Evolutionary conservation across 2,113 vertebrate species (phyloP), one percentile per base, ranked within the genome.

Genomic region (Cyanoderma ruficeps): DNA sequence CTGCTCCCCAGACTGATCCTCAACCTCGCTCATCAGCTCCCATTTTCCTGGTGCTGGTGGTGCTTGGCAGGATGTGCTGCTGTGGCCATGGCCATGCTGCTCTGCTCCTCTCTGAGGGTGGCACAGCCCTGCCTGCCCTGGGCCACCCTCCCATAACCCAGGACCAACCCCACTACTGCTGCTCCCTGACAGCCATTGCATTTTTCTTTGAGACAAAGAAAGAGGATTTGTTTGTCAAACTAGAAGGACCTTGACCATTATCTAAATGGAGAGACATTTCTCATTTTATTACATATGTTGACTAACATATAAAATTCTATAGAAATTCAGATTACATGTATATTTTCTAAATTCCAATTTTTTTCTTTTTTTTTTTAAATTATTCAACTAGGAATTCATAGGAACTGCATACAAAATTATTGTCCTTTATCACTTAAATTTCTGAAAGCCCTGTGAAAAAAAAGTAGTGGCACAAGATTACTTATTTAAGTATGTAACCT

Each of bases 11-110:
- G 59, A 4, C 11, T 39, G 33, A 46, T 28, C 21, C 39, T 46
- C 2, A 3, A 13, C 33, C n/a, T 46, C 25, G 3, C 25, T 25
- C 2, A 1, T 68, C 47, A 46, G 13, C 15, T 63, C 16, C 0
- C 3, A 3, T 35, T 46, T 63, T n/a, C 9, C 64, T 0, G 0
- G 35, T 11, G 74, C 24, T 23, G 33, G 8, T 24, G 37, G 61
- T 15, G 59, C 35, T 18, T 13, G 35, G 35, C 59, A 61, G 59
- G 35, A 19, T 61, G 10, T 2, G 0, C 37, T 52, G 28, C 63
- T 65, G n/a, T 2, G 7, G 21, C 31, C 39, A 11, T 39, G 39
- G 39, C 39, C 1, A 0, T 18, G 3, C n/a, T 61, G 25, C 59
- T 20, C 75, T 53, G 35, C 4, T 59, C 39, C 9, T 20, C 28